Evolutionary conservation across 2,113 vertebrate species (phyloP).

Genomic region (Gavialis gangeticus): DNA sequence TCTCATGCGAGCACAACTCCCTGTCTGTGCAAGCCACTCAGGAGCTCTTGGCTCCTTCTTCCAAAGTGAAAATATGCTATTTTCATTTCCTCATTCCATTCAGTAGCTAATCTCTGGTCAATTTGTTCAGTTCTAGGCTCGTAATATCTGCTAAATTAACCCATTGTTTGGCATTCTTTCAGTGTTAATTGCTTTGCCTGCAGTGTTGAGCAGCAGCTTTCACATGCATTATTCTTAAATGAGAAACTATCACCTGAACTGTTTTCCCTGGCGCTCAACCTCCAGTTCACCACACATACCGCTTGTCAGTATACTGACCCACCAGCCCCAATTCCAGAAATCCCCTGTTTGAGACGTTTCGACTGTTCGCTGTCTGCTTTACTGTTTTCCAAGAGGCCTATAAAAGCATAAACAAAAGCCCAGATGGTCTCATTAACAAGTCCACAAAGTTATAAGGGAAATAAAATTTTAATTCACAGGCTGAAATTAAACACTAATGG

Average conservation of each 20-base stretch:
- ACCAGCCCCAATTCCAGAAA: background rate
- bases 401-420: background rate
- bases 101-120: background rate
- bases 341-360: background rate
- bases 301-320: background rate
- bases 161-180: background rate
- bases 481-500: background rate
- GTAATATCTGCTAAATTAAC: slow-evolving; percentile 8
- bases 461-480: background rate
- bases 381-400: background rate
- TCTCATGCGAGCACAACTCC: background rate
- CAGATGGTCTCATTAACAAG: background rate
- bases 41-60: fast-evolving
- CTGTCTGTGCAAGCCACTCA: background rate
- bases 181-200: slow-evolving; percentile 42
- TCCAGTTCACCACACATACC: background rate
- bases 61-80: background rate
- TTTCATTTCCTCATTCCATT: background rate
- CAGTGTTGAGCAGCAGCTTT: slow-evolving; percentile 41
- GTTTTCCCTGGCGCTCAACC: too few relatives aligned
- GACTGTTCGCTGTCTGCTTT: background rate
- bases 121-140: background rate
- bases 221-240: background rate
- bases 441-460: background rate
- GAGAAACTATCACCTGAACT: slow-evolving; percentile 17